Evolutionary conservation across 2,113 vertebrate genomes (phyloP), one percentile per base, ranked within the genome.

Genomic region (Turnix velox): DNA sequence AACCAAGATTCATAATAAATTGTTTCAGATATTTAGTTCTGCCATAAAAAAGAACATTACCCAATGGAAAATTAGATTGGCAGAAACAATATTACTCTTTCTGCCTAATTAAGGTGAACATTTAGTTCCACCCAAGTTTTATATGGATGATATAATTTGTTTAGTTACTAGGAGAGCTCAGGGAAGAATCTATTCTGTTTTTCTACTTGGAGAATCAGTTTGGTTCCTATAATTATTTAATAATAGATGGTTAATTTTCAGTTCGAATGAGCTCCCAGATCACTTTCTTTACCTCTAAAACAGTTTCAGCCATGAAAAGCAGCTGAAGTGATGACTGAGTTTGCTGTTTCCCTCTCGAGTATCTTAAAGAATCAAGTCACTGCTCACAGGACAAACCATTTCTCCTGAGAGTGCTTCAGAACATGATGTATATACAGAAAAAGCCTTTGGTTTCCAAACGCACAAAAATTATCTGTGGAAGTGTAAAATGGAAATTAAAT

Each of bases 31-130:
- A 76, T 77, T 86, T 90, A 91, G 20, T 58, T 79, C 75, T 91
- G 65, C 75, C 61, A 25, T 92, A 79, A 88, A 88, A 92, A 87
- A 78, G 14, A 78, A 58, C 51, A 78, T 93, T 83, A 72, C 28
- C 24, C 33, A 91, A n/a, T 45, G 57, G 65, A 89, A 94, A 89
- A 94, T 77, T 65, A 81, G 55, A 85, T 58, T 69, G 28, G 51
- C 75, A 91, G 75, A 84, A 94, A 69, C 39, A 92, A 68, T 83
- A 83, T 93, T 93, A n/a, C 55, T 77, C 57, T 86, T 92, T 87
- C 73, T 92, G 68, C 51, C 69, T 85, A 92, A 92, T 91, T 86
- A 90, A 84, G 39, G 68, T 85, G 82, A 94, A 69, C 85, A 79
- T 80, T 90, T 88, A 46, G 30, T 86, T 93, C 46, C 49, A 61